Evolutionary conservation across 2,888 invertebrate genomes (phyloP).

Genomic region (Gastracanthus pulcherrimus): DNA sequence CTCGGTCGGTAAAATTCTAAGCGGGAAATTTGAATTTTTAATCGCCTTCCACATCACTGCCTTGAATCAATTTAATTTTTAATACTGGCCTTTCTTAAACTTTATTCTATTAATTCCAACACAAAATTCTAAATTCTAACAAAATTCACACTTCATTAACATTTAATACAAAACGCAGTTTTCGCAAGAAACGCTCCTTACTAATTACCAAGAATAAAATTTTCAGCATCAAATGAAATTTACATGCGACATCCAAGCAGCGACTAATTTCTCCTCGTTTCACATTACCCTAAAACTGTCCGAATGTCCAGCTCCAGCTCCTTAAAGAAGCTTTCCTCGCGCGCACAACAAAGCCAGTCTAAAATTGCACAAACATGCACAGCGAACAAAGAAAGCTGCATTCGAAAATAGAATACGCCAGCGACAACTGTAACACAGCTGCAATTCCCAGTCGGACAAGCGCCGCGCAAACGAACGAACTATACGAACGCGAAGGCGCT

Average conservation of each 20-base stretch:
- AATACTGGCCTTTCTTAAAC: no score
- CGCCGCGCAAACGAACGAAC: neutral
- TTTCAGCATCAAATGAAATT: neutral
- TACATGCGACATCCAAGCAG: neutral
- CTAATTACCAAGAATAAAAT: no score
- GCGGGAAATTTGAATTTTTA: no score
- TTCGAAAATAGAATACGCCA: neutral
- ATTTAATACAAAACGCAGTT: no score
- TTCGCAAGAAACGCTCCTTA: neutral
- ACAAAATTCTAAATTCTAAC: no score
- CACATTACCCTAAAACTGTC: neutral
- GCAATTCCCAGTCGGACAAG: neutral
- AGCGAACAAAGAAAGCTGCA: neutral
- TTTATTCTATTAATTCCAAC: no score
- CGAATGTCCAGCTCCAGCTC: no score
- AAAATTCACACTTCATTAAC: no score
- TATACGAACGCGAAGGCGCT: neutral
- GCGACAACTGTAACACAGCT: neutral
- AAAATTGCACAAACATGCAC: neutral
- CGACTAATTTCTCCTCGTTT: neutral
- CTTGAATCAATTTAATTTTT: no score
- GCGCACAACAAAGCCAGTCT: neutral
- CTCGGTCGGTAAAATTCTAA: no score
- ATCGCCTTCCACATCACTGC: no score
- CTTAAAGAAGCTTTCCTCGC: neutral